Conservation (phyloP, 2,888 invertebrate genomes). For the Vannuccia rotundouncinata region DNA sequence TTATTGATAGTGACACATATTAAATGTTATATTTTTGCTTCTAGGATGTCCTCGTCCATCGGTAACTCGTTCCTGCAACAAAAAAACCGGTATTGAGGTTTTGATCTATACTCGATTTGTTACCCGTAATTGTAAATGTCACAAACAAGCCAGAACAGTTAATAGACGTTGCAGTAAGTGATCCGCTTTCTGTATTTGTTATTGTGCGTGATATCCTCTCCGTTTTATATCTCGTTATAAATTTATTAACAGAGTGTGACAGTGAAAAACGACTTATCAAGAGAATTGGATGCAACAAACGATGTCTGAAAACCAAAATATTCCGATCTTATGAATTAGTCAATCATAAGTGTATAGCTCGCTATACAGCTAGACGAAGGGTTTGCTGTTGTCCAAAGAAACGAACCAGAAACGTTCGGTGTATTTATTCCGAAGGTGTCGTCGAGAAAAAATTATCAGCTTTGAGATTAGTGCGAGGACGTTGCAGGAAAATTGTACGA, state of each 20-base stretch:
- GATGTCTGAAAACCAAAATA: conserved; percentile 24
- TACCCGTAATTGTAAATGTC: conserved; percentile 8
- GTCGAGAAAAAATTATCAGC: background rate
- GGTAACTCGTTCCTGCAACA: background rate
- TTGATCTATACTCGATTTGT: background rate
- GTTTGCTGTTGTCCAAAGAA: conserved; percentile 31
- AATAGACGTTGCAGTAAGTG: conserved; percentile 29
- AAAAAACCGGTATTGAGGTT: conserved; percentile 30
- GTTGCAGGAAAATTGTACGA: background rate
- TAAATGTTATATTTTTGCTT: background rate
- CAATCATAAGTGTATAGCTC: conserved; percentile 14
- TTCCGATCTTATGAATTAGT: conserved; percentile 8
- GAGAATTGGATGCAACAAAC: conserved; percentile 15
- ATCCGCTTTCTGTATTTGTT: too few relatives aligned
- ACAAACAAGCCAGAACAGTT: background rate
- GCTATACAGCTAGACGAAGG: conserved; percentile 19
- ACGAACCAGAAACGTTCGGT: background rate
- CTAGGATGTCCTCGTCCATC: background rate
- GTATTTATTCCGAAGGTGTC: background rate
- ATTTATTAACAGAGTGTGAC: conserved; percentile 34
- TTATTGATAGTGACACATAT: background rate
- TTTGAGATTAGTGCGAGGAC: background rate
- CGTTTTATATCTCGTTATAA: too few relatives aligned
- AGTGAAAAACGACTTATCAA: conserved; percentile 7
- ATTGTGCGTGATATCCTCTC: too few relatives aligned